These are phyloP conservation scores for Microcebus murinus DNA, from an alignment of 2,113 vertebrate genomes.

Conservation along the genomic window DNA sequence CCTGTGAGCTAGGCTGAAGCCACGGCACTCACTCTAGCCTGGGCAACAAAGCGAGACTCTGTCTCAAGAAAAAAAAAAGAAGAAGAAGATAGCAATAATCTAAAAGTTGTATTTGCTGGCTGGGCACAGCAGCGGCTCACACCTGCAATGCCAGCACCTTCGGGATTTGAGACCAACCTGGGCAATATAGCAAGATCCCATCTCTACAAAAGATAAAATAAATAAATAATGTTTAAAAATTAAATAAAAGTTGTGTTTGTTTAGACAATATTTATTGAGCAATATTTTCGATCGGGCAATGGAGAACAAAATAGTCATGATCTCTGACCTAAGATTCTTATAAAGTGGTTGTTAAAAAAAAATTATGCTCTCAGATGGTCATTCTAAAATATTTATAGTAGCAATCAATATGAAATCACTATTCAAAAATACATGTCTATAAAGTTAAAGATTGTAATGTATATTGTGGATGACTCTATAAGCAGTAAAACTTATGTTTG, in stretches of 20 bases:
- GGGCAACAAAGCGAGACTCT: too few relatives aligned
- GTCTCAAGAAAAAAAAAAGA: too few relatives aligned
- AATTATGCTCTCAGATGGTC: not conserved
- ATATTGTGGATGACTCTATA: not conserved
- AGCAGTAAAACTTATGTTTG: not conserved
- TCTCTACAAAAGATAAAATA: too few relatives aligned
- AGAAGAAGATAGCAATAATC: not conserved
- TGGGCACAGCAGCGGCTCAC: too few relatives aligned
- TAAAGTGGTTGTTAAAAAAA: not conserved
- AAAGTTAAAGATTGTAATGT: not conserved
- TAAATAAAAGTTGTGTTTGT: not conserved
- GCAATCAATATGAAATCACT: not conserved
- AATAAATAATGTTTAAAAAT: too few relatives aligned
- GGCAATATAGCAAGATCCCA: too few relatives aligned
- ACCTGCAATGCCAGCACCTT: too few relatives aligned
- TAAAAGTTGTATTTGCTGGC: not conserved
- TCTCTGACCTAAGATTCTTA: not conserved
- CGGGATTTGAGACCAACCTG: too few relatives aligned
- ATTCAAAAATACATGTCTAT: not conserved
- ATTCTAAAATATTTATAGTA: slow-evolving; percentile 13
- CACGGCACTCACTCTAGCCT: too few relatives aligned
- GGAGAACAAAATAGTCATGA: not conserved
- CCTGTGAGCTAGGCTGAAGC: too few relatives aligned
- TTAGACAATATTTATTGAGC: not conserved
- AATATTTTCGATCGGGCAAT: not conserved